Evolutionary conservation across 2,797 vertebrate genomes (phyloP).

Genomic region (Erpetoichthys calabaricus): DNA sequence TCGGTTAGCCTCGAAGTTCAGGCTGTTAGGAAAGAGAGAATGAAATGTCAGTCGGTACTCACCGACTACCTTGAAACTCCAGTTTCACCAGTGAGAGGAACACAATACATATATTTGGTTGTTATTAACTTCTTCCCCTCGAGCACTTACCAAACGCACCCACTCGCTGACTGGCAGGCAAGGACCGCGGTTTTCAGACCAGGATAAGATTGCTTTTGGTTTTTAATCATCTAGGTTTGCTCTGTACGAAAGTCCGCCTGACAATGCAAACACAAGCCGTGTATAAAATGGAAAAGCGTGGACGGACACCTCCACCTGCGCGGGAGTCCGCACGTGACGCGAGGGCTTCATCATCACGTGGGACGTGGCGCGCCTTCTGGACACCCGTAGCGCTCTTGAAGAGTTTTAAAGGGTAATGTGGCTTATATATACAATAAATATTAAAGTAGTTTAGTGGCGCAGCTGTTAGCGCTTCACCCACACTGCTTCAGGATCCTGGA

Average conservation of each 20-base stretch:
- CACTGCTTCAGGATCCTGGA: too few relatives aligned
- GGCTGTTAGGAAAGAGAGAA: too few relatives aligned
- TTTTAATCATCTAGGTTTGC: conserved; percentile 3
- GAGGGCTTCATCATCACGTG: not conserved
- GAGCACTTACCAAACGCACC: not conserved
- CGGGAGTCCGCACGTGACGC: not conserved
- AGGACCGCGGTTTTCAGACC: too few relatives aligned
- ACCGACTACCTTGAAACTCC: conserved; percentile 8
- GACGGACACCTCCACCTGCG: conserved; percentile 2
- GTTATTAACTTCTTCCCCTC: conserved; percentile 11
- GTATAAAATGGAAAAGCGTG: conserved; percentile 5
- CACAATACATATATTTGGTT: conserved; percentile 10
- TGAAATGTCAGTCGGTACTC: not conserved
- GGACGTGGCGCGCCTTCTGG: too few relatives aligned
- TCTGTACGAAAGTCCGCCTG: conserved; percentile 4
- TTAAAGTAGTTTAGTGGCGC: too few relatives aligned
- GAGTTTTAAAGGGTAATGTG: too few relatives aligned
- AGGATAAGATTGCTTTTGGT: too few relatives aligned
- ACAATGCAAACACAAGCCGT: not conserved
- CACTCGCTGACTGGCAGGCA: too few relatives aligned
- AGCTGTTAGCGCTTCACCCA: too few relatives aligned
- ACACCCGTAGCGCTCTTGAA: too few relatives aligned
- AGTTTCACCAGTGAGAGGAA: conserved; percentile 4
- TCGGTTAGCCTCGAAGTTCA: too few relatives aligned
- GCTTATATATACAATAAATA: too few relatives aligned